Percentiles rank a stretch among this genome's conserved stretches.
Conservation (phyloP, 1,140 invertebrate genomes). For the Zophobas atratus region DNA sequence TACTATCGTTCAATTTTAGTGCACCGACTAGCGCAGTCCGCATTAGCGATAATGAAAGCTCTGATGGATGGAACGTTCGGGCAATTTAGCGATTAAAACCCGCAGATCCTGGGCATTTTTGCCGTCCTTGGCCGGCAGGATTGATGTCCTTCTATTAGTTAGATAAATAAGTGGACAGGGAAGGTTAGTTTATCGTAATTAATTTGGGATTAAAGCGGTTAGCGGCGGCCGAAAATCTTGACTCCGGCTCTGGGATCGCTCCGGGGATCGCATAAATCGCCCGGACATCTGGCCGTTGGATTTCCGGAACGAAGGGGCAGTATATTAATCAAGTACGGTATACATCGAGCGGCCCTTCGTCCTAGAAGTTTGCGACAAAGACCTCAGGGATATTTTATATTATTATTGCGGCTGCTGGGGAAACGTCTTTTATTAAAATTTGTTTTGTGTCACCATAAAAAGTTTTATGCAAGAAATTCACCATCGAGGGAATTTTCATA, state of each 20-base stretch:
- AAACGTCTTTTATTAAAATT: slow-evolving; percentile 51
- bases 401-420: slow-evolving; percentile 48
- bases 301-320: slow-evolving; percentile 56
- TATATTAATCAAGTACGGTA: slow-evolving; percentile 56
- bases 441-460: slow-evolving; percentile 46
- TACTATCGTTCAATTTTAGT: slow-evolving; percentile 32
- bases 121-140: neutral
- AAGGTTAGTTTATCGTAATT: slow-evolving; percentile 36
- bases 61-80: slow-evolving; percentile 6
- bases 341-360: slow-evolving; percentile 38
- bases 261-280: slow-evolving; percentile 54
- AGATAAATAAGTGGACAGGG: slow-evolving; percentile 26
- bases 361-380: slow-evolving; percentile 36
- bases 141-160: slow-evolving; percentile 24
- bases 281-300: slow-evolving; percentile 55
- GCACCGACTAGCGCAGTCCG: slow-evolving; percentile 9
- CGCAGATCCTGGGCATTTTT: slow-evolving; percentile 4
- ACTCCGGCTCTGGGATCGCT: slow-evolving; percentile 26
- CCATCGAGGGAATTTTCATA: slow-evolving; percentile 32
- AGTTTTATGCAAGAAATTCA: slow-evolving; percentile 43
- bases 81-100: slow-evolving; percentile 10
- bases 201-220: slow-evolving; percentile 34
- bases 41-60: slow-evolving; percentile 27
- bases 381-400: slow-evolving; percentile 48
- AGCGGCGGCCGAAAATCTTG: slow-evolving; percentile 35